Percentiles rank a stretch among this genome's conserved stretches.
These are phyloP conservation scores for Phylloscopus whistleri DNA, from an alignment of 2,113 vertebrate species.

Conservation along the genomic window DNA sequence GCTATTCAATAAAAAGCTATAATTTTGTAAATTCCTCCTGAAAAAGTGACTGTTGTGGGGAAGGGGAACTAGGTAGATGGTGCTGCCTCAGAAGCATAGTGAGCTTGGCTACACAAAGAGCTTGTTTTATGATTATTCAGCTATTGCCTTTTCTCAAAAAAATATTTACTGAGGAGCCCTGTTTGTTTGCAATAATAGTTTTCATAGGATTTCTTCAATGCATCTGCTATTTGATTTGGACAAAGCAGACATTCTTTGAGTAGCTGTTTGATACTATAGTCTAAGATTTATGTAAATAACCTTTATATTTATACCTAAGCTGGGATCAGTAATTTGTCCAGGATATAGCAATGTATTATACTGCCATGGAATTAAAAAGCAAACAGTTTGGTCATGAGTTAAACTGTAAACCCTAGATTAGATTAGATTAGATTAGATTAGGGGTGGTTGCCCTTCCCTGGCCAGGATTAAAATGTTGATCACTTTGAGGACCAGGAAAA, in stretches of 20 bases:
- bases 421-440: not conserved
- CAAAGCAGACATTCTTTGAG: not conserved
- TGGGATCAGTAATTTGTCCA: not conserved
- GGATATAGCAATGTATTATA: not conserved
- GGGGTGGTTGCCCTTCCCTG: not conserved
- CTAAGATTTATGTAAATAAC: not conserved
- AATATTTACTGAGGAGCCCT: not conserved
- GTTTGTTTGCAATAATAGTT: not conserved
- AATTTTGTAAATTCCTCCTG: not conserved
- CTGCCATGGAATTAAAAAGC: not conserved
- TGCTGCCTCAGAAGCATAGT: not conserved
- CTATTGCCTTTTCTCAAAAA: not conserved
- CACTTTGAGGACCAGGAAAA: not conserved
- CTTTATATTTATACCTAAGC: not conserved
- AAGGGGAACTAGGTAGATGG: not conserved
- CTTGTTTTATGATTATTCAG: not conserved
- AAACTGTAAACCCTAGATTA: not conserved
- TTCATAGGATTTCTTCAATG: not conserved
- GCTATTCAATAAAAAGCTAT: not conserved
- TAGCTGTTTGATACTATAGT: not conserved
- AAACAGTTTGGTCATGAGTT: not conserved
- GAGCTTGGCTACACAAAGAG: not conserved
- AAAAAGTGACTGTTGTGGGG: not conserved
- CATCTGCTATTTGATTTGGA: not conserved
- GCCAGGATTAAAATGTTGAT: constrained; percentile 2